Conservation (phyloP, 1,140 invertebrate genomes). For the Caenorhabditis brenneri region DNA sequence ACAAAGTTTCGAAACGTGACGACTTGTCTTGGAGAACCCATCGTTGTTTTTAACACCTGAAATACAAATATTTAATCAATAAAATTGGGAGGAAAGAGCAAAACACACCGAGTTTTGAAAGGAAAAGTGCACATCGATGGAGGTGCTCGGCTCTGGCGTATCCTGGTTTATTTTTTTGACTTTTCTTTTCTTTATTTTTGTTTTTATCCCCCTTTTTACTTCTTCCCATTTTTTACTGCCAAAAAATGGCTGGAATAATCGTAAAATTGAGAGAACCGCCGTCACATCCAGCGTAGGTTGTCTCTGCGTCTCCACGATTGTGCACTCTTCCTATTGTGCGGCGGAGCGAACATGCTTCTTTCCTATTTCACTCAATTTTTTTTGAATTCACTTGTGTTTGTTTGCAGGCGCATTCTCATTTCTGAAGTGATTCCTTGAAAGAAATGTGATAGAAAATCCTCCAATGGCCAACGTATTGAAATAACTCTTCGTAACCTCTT, state of each 20-base stretch:
- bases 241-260: not conserved
- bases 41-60: constrained; percentile 30
- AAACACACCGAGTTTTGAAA: constrained; percentile 6
- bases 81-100: not conserved
- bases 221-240: not conserved
- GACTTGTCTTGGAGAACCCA: constrained; percentile 47
- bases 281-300: not conserved
- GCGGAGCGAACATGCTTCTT: not conserved
- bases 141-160: constrained; percentile 22
- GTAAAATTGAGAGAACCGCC: constrained; percentile 22
- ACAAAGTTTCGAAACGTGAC: constrained; percentile 38
- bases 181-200: not conserved
- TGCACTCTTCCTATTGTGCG: not conserved
- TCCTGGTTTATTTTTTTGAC: constrained; percentile 10
- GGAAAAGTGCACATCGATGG: constrained; percentile 20
- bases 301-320: not conserved
- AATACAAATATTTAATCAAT: not conserved
- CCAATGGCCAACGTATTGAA: too few species aligned
- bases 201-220: not conserved
- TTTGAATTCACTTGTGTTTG: too few species aligned
- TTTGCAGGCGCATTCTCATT: too few species aligned
- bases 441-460: too few species aligned
- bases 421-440: not conserved
- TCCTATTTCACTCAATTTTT: not conserved
- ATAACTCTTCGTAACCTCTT: not conserved